phyloP scores from a whole-genome alignment of 2,113 vertebrate species.

The Craseonycteris thonglongyai region DNA sequence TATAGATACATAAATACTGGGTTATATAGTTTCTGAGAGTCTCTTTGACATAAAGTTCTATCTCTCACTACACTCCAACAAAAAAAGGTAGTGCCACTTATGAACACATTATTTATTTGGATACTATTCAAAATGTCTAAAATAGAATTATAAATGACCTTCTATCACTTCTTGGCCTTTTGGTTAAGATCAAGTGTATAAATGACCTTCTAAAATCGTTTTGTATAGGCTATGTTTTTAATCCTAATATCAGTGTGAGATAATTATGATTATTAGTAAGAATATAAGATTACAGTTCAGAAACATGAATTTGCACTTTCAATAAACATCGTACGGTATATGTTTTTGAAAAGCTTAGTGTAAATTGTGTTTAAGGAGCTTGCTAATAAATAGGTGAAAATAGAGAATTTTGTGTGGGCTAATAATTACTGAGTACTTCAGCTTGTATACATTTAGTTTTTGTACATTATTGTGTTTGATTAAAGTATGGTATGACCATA shows the following conservation, averaged over 20 bases:
- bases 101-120: neutral
- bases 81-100: neutral
- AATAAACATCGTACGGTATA: neutral
- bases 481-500: neutral
- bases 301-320: neutral
- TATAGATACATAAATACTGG: neutral
- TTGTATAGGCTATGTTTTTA: neutral
- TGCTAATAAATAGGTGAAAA: neutral
- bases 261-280: conserved; percentile 21
- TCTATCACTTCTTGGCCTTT: too few relatives aligned
- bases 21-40: neutral
- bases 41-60: neutral
- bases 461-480: neutral
- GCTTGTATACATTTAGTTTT: neutral
- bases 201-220: neutral
- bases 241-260: neutral
- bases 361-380: neutral
- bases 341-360: neutral
- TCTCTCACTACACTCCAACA: neutral
- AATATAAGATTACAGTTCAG: neutral
- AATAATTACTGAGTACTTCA: neutral
- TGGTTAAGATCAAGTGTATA: too few relatives aligned
- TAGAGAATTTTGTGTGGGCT: conserved; percentile 1
- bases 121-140: conserved; percentile 23
- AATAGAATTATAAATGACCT: conserved; percentile 1